Percentiles rank a stretch among this genome's conserved stretches.
Conservation (phyloP, 2,888 invertebrate genomes). For the Drosophila paramelanica region DNA sequence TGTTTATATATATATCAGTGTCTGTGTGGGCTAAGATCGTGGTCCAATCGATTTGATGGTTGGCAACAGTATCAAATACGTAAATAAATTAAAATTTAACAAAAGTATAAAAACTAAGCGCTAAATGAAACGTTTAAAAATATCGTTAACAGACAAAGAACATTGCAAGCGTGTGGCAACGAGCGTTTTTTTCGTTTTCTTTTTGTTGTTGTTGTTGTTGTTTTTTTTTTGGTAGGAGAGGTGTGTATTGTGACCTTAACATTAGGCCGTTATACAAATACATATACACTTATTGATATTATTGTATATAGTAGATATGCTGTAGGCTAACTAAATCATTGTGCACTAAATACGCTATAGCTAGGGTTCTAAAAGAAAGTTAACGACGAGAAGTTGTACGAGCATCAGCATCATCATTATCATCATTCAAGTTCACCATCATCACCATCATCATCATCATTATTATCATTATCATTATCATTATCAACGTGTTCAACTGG, state of each 20-base stretch:
- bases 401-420: constrained; percentile 33
- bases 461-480: not conserved
- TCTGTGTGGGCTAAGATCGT: constrained; percentile 17
- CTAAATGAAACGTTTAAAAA: constrained; percentile 3
- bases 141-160: not conserved
- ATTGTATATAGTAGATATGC: constrained; percentile 1
- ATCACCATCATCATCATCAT: constrained; percentile 11
- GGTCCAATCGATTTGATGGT: constrained; percentile 2
- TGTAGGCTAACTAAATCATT: constrained; percentile 33
- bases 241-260: constrained; percentile 10
- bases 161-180: constrained; percentile 20
- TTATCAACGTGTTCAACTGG: constrained; percentile 60
- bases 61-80: constrained; percentile 7
- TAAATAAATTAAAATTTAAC: constrained; percentile 4
- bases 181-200: not conserved
- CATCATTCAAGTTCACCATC: constrained; percentile 12
- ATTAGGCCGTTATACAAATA: not conserved
- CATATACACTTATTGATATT: constrained; percentile 26
- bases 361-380: constrained; percentile 20
- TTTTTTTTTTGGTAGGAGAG: not conserved
- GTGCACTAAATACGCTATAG: constrained; percentile 30
- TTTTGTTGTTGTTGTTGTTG: too few relatives aligned
- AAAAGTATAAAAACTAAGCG: constrained; percentile 7
- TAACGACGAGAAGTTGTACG: constrained; percentile 40
- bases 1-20: not conserved